These are phyloP conservation scores for Penaeus monodon DNA, from an alignment of 2,888 invertebrate species.

Conservation along the genomic window DNA sequence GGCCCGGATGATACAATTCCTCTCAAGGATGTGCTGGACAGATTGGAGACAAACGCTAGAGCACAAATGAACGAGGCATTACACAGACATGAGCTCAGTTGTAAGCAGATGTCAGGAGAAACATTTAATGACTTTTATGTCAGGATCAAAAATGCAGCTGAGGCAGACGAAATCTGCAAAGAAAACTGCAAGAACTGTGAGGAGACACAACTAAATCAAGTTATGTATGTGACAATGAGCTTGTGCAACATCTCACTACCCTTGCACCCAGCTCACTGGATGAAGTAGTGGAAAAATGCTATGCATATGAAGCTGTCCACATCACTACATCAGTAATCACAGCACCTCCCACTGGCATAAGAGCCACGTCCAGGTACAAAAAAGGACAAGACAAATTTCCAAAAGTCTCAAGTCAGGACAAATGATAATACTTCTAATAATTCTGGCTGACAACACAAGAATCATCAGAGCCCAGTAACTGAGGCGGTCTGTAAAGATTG, in stretches of 20 bases:
- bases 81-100: too few species aligned
- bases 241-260: neutral
- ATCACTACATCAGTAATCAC: constrained; percentile 18
- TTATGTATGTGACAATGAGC: too few species aligned
- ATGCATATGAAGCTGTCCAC: constrained; percentile 4
- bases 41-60: too few species aligned
- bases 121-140: constrained; percentile 24
- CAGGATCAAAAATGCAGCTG: constrained; percentile 10
- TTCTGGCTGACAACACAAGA: too few species aligned
- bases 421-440: too few species aligned
- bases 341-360: neutral
- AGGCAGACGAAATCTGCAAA: constrained; percentile 17
- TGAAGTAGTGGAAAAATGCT: constrained; percentile 24
- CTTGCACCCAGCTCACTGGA: constrained; percentile 5
- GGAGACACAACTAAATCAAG: too few species aligned
- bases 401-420: neutral
- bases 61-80: too few species aligned
- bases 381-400: neutral
- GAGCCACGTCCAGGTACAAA: constrained; percentile 8
- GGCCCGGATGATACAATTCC: too few species aligned
- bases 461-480: too few species aligned
- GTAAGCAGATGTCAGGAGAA: too few species aligned
- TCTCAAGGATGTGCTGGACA: too few species aligned
- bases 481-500: constrained; percentile 11
- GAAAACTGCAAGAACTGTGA: too few species aligned